These are phyloP conservation scores for Strigops habroptila DNA, from an alignment of 2,113 vertebrate species.

Conservation along the genomic window DNA sequence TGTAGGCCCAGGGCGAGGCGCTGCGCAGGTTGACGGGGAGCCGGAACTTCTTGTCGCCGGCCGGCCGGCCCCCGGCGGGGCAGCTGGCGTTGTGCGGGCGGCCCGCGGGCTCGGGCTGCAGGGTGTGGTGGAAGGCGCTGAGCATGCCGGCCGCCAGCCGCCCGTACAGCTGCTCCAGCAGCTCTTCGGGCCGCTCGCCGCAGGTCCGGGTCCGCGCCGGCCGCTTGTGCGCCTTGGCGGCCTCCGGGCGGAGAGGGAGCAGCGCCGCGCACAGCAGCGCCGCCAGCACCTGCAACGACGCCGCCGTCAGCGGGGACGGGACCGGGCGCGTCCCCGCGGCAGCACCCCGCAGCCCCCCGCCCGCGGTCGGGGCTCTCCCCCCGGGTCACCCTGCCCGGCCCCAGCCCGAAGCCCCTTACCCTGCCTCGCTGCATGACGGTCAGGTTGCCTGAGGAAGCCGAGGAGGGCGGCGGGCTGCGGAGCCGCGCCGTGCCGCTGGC, in stretches of 20 bases:
- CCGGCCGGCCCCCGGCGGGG: slow-evolving; percentile 67
- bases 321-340: not conserved
- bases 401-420: not conserved
- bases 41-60: slow-evolving; percentile 68
- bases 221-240: slow-evolving; percentile 67
- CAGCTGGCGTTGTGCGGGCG: slow-evolving; percentile 82
- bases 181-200: slow-evolving; percentile 87
- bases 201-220: slow-evolving; percentile 75
- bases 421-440: slow-evolving; percentile 11
- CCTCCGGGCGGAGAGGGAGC: slow-evolving; percentile 23
- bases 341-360: not conserved
- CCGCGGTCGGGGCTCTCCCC: too few relatives aligned
- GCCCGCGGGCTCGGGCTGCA: slow-evolving; percentile 84
- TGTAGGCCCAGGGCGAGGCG: slow-evolving; percentile 93
- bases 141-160: slow-evolving; percentile 89
- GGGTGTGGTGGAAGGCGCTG: slow-evolving; percentile 91
- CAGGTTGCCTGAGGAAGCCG: not conserved
- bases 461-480: not conserved
- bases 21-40: slow-evolving; percentile 89
- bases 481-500: slow-evolving; percentile 1
- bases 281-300: slow-evolving; percentile 39
- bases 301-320: slow-evolving; percentile 9
- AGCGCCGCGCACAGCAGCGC: slow-evolving; percentile 55
- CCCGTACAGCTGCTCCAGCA: slow-evolving; percentile 92
- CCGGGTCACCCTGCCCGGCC: not conserved